Evolutionary conservation across 2,113 vertebrate genomes (phyloP), one percentile per base, ranked within the genome.

Genomic region (Cephalopholis sonnerati): DNA sequence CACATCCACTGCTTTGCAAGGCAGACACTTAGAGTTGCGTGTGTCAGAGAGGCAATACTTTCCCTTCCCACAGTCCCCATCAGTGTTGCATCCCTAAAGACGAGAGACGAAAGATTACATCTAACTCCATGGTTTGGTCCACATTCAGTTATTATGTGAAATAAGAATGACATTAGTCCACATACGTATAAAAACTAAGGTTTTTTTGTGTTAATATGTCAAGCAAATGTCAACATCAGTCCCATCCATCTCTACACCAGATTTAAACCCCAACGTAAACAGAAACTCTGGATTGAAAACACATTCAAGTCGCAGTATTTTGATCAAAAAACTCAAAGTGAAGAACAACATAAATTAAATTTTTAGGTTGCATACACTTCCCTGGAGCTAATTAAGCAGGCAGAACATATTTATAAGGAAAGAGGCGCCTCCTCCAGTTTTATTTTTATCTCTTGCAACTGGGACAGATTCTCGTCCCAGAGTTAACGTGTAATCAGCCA

Each of bases 71-170:
- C 98, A 99, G 92, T 98, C 97, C 78, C 97, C 96, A 0, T 97
- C 95, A 25, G 95, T 96, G 81, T 96, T 95, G 46, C 98, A 99
- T 50, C 97, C 96, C 98, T 99, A 57, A 59, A 93, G 22, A 66
- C 3, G 63, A 62, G 58, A 79, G 27, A 65, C 17, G 53, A 44
- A 29, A 22, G 20, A 27, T 48, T 27, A 75, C 24, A 67, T 55
- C 15, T 48, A 59, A 32, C 50, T 44, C 18, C 24, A 20, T 3
- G 4, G 4, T 48, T 27, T 22, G 32, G 6, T 29, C 63, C 15
- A 12, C 24, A 18, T 20, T n/a, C 48, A 41, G 48, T 17, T 51
- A 51, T 29, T 18, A 48, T 17, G 18, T 18, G 15, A 24, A 48
- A 36, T 32, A 24, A 53, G 2, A 39, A 63, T 10, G 11, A 16